Evolutionary conservation across 1,140 invertebrate species (phyloP), one percentile per base, ranked within the genome.

Genomic region (Zaprionus tsacasi): DNA sequence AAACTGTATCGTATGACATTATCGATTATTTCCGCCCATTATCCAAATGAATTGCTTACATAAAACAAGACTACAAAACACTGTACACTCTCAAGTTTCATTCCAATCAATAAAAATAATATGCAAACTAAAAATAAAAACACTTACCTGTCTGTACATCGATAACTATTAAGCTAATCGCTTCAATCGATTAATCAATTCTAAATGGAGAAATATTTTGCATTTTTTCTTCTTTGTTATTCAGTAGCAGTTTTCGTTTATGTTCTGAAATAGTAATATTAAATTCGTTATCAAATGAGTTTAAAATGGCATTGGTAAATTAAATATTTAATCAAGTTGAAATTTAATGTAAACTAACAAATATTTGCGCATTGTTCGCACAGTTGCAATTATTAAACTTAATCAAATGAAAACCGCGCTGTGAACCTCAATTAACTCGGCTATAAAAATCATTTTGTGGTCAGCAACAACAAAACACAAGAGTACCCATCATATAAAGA

Each of bases 361-460:
- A 87, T 80, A 88, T 88, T 87, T 82, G 56, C 35, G 58, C 63
- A 73, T 71, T 70, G 66, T 45, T 65, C 67, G 54, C 67, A 48
- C 64, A 30, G 45, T 60, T 64, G 77, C 75, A 87, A 88, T 89
- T 87, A 89, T 89, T 89, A 81, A 83, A 81, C 73, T 88, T 88
- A 88, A 88, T 88, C 81, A 89, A 88, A 88, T 81, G 75, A 78
- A 81, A 88, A 89, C 81, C 83, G 74, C 85, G 56, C 59, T 52
- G 54, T 58, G 78, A 64, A 78, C 83, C 85, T 89, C 85, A 87
- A 87, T 87, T 83, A 87, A 88, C 83, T 88, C 56, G 63, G 70
- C 73, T 75, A 87, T 83, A 87, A 87, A 87, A 87, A 88, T 89
- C 67, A 83, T 80, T 88, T 88, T 76, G 83, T 57, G 83, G 83